Conservation (phyloP, 2,888 invertebrate species). For the Glyphotaelius pellucidus region DNA sequence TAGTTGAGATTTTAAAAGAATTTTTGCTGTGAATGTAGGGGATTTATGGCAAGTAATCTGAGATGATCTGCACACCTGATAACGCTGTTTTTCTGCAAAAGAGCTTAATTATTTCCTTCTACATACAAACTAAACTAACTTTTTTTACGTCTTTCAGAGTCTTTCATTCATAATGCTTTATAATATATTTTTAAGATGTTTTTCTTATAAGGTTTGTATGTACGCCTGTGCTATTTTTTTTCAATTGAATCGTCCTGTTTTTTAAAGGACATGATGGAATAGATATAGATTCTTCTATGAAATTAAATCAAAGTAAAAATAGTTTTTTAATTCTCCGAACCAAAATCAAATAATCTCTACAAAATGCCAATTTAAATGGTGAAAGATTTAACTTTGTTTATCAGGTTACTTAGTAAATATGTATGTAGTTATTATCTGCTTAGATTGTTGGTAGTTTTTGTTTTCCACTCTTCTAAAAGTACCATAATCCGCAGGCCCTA, state of each 20-base stretch:
- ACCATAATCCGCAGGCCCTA: conserved; percentile 79
- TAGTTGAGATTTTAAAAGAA: too few relatives aligned
- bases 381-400: not conserved
- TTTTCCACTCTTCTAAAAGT: not conserved
- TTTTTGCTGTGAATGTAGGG: too few relatives aligned
- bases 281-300: not conserved
- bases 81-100: too few relatives aligned
- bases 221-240: not conserved
- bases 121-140: not conserved
- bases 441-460: not conserved
- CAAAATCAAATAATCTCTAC: too few relatives aligned
- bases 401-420: not conserved
- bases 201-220: not conserved
- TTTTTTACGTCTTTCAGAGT: not conserved
- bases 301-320: too few relatives aligned
- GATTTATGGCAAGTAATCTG: too few relatives aligned
- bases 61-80: too few relatives aligned
- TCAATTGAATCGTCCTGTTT: not conserved
- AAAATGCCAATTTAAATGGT: not conserved
- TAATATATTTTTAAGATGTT: not conserved
- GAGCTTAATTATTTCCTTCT: not conserved
- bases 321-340: too few relatives aligned
- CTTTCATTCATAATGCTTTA: not conserved
- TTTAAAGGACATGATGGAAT: not conserved
- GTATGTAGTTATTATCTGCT: not conserved